phyloP scores from a whole-genome alignment of 2,888 invertebrate species.

The Drosophila robusta region DNA sequence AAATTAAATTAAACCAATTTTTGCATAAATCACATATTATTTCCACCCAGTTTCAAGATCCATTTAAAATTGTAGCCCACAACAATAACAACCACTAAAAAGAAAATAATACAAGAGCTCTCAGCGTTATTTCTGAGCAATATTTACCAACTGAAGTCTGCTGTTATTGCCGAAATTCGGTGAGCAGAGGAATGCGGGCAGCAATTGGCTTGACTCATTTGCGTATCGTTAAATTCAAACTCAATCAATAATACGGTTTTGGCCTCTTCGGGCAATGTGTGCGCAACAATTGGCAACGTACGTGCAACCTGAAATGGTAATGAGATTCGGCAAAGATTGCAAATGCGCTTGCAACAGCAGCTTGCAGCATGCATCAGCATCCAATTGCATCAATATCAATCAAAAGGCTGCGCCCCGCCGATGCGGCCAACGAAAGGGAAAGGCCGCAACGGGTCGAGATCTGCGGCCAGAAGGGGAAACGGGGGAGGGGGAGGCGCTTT shows the following conservation, averaged over 20 bases:
- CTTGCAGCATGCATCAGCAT: conserved; percentile 13
- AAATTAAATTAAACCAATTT: too few species aligned
- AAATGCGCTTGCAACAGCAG: conserved; percentile 24
- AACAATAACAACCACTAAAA: too few species aligned
- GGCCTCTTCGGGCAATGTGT: not conserved
- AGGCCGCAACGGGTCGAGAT: conserved; percentile 43
- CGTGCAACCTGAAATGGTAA: conserved; percentile 37
- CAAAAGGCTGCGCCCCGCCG: conserved; percentile 27
- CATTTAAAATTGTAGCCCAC: too few species aligned
- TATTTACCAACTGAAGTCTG: not conserved
- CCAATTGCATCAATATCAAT: conserved; percentile 45
- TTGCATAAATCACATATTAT: not conserved
- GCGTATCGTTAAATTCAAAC: not conserved
- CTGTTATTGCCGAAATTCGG: not conserved
- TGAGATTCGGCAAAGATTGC: conserved; percentile 33
- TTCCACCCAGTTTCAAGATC: too few species aligned
- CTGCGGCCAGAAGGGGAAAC: not conserved
- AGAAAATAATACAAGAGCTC: too few species aligned
- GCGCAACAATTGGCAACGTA: conserved; percentile 32
- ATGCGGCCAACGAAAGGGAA: conserved; percentile 63
- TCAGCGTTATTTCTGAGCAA: too few species aligned
- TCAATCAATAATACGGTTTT: conserved; percentile 2
- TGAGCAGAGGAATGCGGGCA: not conserved
- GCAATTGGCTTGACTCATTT: not conserved
- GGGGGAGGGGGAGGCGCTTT: not conserved